Evolutionary conservation across 2,888 invertebrate species (phyloP).

Genomic region (Lymantria dispar): DNA sequence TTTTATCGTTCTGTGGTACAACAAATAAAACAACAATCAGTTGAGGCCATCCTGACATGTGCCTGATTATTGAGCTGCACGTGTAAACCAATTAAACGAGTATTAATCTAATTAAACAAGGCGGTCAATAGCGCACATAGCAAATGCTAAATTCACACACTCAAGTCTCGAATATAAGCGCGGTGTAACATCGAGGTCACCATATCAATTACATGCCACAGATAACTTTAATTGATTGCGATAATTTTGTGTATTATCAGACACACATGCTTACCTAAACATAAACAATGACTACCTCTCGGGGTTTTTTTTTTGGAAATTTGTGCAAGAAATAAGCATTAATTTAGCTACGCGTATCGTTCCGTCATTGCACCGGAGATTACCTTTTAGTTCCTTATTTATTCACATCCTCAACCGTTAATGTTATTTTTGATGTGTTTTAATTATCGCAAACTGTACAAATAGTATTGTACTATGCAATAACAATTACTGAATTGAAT

Average conservation of each 20-base stretch:
- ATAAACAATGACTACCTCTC: neutral
- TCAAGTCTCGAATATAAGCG: neutral
- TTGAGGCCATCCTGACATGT: neutral
- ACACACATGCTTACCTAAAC: neutral
- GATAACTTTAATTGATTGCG: conserved; percentile 22
- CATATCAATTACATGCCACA: conserved; percentile 1
- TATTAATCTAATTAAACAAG: conserved; percentile 22
- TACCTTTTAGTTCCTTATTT: neutral
- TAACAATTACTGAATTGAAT: too few species aligned
- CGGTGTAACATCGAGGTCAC: neutral
- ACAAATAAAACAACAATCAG: neutral
- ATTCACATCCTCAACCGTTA: too few species aligned
- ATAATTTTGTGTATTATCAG: conserved; percentile 6
- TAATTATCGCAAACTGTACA: too few species aligned
- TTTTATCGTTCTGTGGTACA: neutral
- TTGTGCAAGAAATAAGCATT: too few species aligned
- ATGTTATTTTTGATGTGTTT: too few species aligned
- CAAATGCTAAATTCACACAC: neutral
- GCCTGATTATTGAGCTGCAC: neutral
- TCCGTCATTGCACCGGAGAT: neutral
- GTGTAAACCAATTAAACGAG: conserved; percentile 24
- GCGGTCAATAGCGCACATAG: neutral
- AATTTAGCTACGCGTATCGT: neutral
- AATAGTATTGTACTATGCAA: too few species aligned
- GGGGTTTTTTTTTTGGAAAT: neutral